Base-by-base conservation (phyloP, 2,113 vertebrate genomes). In the Neofelis nebulosa region DNA sequence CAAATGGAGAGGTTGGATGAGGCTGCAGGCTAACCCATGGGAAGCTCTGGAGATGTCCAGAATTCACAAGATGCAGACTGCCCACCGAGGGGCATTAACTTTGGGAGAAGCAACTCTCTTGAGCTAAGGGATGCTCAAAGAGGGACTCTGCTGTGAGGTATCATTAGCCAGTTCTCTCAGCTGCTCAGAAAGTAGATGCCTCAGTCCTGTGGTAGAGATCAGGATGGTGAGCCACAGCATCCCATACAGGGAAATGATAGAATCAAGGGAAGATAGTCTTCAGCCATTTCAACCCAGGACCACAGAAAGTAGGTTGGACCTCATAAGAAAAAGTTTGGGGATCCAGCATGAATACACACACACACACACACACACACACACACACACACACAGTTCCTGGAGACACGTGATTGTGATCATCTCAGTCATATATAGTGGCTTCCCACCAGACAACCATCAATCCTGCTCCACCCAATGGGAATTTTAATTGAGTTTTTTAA, bases 401-500 rank as follows among this genome's bases (percentile, higher is more conserved):
- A 97, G 78, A 93, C 15, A 27, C 15, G 78, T 91, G 36, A 41
- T 94, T 94, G 14, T 91, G 50, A 93, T 86, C 71, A 95, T 91
- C 31, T 95, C 82, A 80, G 66, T 93, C 91, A 95, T 38, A 81
- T n/a, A 63, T 33, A 45, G n/a, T 83, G 48, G 31, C 82, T 94
- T 96, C 45, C 36, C 3, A 10, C 52, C 83, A 91, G 41, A 55
- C 15, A 82, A 21, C 27, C 50, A 94, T 63, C 38, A 38, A 65
- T 73, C 52, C 36, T 93, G 23, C 1, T 69, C 61, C 29, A 83
- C 41, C 33, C 63, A 91, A 25, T 2, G 65, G 41, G 66, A 91
- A 69, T 92, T 96, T 96, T 96, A 83, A 68, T 86, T 94, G 79
- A 74, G 45, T 84, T 63, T 92, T n/a, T 88, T 91, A 81, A 76